Conservation (phyloP, 2,888 invertebrate species). For the Apamea monoglypha region DNA sequence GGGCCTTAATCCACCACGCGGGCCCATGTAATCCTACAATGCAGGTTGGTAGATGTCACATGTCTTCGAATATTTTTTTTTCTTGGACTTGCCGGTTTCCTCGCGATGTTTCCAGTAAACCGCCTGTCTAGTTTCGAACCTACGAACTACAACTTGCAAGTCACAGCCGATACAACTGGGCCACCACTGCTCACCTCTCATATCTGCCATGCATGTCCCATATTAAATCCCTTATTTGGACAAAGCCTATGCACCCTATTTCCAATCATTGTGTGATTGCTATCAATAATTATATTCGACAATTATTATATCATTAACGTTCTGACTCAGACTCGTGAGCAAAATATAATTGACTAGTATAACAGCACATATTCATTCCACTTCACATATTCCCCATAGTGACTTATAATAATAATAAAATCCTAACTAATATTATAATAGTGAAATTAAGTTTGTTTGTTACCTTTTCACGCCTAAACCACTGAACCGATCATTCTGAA, state of each 20-base stretch:
- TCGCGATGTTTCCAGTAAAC: neutral
- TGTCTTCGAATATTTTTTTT: too few relatives aligned
- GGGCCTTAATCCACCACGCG: neutral
- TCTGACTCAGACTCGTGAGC: constrained; percentile 55
- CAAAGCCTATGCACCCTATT: constrained; percentile 13
- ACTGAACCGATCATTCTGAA: too few relatives aligned
- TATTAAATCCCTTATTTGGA: constrained; percentile 1
- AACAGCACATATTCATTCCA: constrained; percentile 40
- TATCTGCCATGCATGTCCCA: neutral
- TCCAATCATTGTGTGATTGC: constrained; percentile 10
- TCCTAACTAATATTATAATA: too few relatives aligned
- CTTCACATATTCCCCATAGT: constrained; percentile 67
- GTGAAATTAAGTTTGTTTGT: too few relatives aligned
- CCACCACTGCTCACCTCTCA: neutral
- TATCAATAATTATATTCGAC: constrained; percentile 26
- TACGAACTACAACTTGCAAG: neutral
- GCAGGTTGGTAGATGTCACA: too few relatives aligned
- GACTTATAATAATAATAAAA: constrained; percentile 39
- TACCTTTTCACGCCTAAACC: too few relatives aligned
- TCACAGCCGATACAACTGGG: neutral
- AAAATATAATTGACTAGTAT: constrained; percentile 34
- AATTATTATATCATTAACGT: constrained; percentile 53
- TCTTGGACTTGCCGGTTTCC: neutral
- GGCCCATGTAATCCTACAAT: neutral
- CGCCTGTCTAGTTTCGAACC: neutral